These are phyloP conservation scores for Acanthosepion lycidas DNA, from an alignment of 2,888 invertebrate genomes.

Conservation along the genomic window DNA sequence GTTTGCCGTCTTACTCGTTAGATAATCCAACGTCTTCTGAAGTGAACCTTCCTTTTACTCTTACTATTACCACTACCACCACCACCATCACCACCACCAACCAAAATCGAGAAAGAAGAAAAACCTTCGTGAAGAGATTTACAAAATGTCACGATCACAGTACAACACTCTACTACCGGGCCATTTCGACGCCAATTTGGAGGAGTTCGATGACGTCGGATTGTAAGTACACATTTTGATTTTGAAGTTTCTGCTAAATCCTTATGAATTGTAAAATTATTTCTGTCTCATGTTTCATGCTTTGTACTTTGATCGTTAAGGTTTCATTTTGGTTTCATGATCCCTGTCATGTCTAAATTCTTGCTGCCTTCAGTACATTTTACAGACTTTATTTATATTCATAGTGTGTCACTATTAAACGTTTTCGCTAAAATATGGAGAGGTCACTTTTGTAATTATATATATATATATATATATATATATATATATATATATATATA, in stretches of 20 bases:
- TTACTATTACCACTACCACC: neutral
- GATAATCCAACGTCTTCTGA: neutral
- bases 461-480: neutral
- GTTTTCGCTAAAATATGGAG: no score
- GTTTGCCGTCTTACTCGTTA: neutral
- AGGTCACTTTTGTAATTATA: no score
- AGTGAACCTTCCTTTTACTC: neutral
- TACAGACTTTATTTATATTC: no score
- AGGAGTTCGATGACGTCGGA: constrained; percentile 53
- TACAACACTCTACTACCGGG: constrained; percentile 45
- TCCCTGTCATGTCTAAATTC: no score
- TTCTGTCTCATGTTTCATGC: no score
- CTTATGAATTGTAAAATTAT: no score
- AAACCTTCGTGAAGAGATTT: constrained; percentile 44
- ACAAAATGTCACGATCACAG: constrained; percentile 42
- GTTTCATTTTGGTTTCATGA: no score
- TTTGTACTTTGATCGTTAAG: no score
- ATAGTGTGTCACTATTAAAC: no score
- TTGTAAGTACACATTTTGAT: constrained; percentile 48
- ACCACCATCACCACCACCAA: neutral
- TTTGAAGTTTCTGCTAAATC: no score
- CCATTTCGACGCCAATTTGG: constrained; percentile 55
- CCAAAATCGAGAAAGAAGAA: neutral
- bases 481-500: constrained; percentile 34
- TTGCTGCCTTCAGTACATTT: no score